Evolutionary conservation across 1,140 invertebrate species (phyloP), one percentile per base, ranked within the genome.

Genomic region (Dinothrombium tinctorium): DNA sequence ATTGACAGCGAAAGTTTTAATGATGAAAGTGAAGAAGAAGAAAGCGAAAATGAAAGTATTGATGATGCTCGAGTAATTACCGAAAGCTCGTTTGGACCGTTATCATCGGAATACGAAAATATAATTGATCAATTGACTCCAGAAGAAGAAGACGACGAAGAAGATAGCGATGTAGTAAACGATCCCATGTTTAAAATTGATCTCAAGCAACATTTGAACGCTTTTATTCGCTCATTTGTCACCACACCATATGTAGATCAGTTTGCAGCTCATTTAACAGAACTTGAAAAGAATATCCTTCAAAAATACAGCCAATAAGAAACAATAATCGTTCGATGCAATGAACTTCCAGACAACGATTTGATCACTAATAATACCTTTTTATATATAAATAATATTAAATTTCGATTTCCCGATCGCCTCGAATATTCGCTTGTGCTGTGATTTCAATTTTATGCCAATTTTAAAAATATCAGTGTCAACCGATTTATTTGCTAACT

Each of bases 121-220:
- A 20, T 36, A 21, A 36, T 36, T 22, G 41, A 37, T 1, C 25
- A 22, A 43, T 45, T 26, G 41, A 44, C 26, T 38, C 37, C 19
- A 17, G 46, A 47, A 9, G 28, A 26, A 11, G 48, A 48, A 25
- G 50, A 47, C 8, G 51, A 47, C 41, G 64, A 66, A 33, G 54
- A 66, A 14, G 60, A 70, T 47, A 62, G 62, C 12, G 66, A 68
- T 22, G 48, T 66, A 4, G 41, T 64, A 23, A 61, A 63, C 45
- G 70, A 74, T 49, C 66, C 68, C 2, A 58, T 72, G n/a, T 69
- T 67, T 47, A 60, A 64, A 33, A 50, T 71, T 8, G 65, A 72
- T 44, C 54, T 73, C 23, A 57, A 62, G 21, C 61, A 68, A 31
- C 70, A 69, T 50, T 49, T 74, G 4, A 61, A 60, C 0, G 66